Conservation (phyloP, 2,113 vertebrate genomes). For the Callorhinus ursinus region DNA sequence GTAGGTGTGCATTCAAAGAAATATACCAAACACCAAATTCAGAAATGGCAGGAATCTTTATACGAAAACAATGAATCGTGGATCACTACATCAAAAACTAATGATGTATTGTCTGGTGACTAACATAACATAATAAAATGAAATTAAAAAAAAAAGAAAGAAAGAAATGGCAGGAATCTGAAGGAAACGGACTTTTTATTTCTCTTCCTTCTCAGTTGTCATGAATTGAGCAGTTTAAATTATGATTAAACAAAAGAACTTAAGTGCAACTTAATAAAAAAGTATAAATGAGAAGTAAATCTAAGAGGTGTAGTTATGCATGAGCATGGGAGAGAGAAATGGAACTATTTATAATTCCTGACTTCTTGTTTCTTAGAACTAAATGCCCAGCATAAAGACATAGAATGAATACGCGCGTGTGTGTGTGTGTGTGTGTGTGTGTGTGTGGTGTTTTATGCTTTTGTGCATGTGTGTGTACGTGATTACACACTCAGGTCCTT, state of each 20-base stretch:
- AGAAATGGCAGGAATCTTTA: background rate
- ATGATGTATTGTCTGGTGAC: no score
- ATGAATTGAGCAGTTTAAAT: slow-evolving; percentile 54
- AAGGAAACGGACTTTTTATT: background rate
- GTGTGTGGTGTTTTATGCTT: slow-evolving; percentile 16
- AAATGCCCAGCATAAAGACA: slow-evolving; percentile 72
- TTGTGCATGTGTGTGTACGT: background rate
- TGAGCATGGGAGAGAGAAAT: slow-evolving; percentile 78
- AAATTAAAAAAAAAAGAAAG: no score
- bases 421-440: slow-evolving; percentile 55
- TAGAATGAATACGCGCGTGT: background rate
- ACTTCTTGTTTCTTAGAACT: slow-evolving; percentile 76
- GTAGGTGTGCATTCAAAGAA: background rate
- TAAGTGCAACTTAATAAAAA: slow-evolving; percentile 49
- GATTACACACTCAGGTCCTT: slow-evolving; percentile 81
- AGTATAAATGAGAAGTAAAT: slow-evolving; percentile 63
- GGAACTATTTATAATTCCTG: slow-evolving; percentile 85
- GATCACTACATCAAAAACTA: no score
- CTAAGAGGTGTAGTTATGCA: slow-evolving; percentile 79
- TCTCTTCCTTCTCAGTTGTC: background rate
- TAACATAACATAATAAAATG: no score
- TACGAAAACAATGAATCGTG: no score
- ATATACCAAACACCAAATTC: background rate
- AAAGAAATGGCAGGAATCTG: background rate
- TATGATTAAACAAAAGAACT: background rate